Percentiles rank a stretch among this genome's conserved stretches.
These are phyloP conservation scores for Cygnus buccinator DNA, from an alignment of 2,113 vertebrate species.

Conservation along the genomic window DNA sequence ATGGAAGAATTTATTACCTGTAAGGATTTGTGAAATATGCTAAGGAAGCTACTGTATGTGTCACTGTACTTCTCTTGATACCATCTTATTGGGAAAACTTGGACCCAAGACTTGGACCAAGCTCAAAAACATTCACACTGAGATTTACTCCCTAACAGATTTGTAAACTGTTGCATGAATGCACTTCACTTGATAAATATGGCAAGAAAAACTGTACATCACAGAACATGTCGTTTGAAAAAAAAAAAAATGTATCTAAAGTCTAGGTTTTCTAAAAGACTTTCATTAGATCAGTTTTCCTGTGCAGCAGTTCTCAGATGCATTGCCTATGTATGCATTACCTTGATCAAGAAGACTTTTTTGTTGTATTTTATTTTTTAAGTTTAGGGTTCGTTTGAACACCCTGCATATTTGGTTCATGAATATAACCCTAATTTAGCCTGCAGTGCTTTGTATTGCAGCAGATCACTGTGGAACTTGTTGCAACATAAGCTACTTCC, in stretches of 20 bases:
- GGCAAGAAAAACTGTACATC: not conserved
- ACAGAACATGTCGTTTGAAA: not conserved
- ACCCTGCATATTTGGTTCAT: not conserved
- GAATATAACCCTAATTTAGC: not conserved
- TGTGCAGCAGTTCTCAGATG: not conserved
- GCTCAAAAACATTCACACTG: not conserved
- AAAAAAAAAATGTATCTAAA: not conserved
- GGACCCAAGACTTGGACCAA: not conserved
- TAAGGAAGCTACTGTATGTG: not conserved
- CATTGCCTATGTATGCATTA: accelerated
- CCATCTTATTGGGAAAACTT: not conserved
- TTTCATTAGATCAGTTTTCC: not conserved
- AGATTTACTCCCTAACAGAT: not conserved
- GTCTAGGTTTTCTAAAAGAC: not conserved
- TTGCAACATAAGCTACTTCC: not conserved
- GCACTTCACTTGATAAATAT: not conserved
- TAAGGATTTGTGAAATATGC: not conserved
- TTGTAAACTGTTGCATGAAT: not conserved
- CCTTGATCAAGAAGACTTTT: not conserved
- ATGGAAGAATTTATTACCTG: not conserved
- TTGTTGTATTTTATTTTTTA: not conserved
- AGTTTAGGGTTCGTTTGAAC: not conserved
- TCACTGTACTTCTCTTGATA: not conserved
- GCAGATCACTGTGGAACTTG: not conserved
- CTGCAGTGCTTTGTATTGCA: not conserved